These are phyloP conservation scores for Chrysina gloriosa DNA, from an alignment of 2,888 invertebrate species.

Conservation along the genomic window DNA sequence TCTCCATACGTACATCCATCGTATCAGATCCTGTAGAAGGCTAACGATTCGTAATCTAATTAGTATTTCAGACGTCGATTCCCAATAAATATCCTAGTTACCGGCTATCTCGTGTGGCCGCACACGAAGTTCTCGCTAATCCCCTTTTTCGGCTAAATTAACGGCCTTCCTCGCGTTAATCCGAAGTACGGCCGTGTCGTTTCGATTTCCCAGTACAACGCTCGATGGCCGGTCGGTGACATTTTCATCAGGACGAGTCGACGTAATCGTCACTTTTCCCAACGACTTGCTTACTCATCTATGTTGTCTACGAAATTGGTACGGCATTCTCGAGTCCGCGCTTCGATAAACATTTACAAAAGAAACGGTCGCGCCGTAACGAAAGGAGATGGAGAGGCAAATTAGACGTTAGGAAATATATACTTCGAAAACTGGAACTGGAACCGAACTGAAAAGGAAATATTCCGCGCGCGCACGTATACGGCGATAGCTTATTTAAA, in stretches of 20 bases:
- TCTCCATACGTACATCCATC: no score
- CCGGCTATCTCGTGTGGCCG: no score
- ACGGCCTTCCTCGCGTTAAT: neutral
- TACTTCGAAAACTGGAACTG: no score
- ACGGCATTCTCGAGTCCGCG: neutral
- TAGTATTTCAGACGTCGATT: no score
- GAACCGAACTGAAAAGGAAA: no score
- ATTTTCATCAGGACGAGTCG: neutral
- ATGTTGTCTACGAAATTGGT: neutral
- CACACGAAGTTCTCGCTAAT: neutral
- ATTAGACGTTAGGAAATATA: no score
- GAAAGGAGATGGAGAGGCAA: no score
- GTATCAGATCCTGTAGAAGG: no score
- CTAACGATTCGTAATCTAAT: no score
- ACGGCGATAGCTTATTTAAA: no score
- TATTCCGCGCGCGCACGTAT: no score
- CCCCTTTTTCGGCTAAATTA: neutral
- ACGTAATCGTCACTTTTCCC: neutral
- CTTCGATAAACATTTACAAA: conserved; percentile 1
- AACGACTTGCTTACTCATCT: neutral
- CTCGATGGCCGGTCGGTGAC: neutral
- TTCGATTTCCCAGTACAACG: neutral
- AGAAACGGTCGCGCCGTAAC: neutral
- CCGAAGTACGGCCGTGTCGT: neutral
- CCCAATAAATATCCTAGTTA: no score